phyloP scores from a whole-genome alignment of 1,140 invertebrate genomes.

The Dryas iulia region DNA sequence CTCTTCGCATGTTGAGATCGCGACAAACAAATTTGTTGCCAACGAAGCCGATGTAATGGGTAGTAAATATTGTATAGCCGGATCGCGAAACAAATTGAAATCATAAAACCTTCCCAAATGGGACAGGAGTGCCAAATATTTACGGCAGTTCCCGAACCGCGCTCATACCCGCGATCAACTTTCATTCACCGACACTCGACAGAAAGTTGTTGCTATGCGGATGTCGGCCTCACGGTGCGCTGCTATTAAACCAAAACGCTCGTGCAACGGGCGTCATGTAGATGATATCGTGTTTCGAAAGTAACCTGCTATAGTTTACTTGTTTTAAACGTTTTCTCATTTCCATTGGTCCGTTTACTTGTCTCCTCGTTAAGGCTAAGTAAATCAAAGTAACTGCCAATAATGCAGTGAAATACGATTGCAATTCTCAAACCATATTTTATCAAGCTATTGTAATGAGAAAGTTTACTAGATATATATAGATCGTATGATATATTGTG shows the following conservation, averaged over 20 bases:
- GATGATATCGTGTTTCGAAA: constrained; percentile 76
- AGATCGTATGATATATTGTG: neutral
- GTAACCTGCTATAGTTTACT: constrained; percentile 66
- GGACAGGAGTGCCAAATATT: constrained; percentile 56
- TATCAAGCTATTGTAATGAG: constrained; percentile 19
- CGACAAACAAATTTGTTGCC: neutral
- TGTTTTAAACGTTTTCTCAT: constrained; percentile 52
- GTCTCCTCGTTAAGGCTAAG: constrained; percentile 34
- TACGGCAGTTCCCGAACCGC: constrained; percentile 50
- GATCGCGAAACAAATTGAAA: constrained; percentile 10
- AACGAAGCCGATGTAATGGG: neutral
- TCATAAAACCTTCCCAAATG: constrained; percentile 19
- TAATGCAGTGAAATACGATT: constrained; percentile 23
- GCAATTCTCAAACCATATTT: constrained; percentile 7
- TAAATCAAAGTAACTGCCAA: constrained; percentile 33
- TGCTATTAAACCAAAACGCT: constrained; percentile 68
- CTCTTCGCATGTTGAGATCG: neutral
- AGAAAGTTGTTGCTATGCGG: constrained; percentile 77
- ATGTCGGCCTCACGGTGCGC: constrained; percentile 64
- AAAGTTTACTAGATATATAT: constrained; percentile 6
- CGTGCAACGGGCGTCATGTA: constrained; percentile 68
- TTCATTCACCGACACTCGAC: constrained; percentile 72
- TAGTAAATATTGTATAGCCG: neutral
- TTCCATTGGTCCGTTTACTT: constrained; percentile 42
- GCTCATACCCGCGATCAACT: constrained; percentile 71